Evolutionary conservation across 2,888 invertebrate species (phyloP).

Genomic region (Phoronis australis): DNA sequence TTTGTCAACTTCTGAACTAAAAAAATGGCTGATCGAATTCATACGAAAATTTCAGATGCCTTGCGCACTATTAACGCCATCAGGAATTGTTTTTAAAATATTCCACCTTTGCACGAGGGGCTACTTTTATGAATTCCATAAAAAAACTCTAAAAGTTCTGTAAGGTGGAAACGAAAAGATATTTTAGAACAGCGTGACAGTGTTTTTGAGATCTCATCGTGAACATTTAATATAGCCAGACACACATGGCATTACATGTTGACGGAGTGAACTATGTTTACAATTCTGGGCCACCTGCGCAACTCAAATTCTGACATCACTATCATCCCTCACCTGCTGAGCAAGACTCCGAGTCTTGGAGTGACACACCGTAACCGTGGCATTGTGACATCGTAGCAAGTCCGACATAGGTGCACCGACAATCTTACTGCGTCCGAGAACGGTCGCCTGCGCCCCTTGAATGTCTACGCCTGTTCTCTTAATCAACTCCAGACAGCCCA

Average conservation of each 20-base stretch:
- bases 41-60: no score
- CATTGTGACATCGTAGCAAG: constrained; percentile 91
- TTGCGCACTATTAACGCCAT: no score
- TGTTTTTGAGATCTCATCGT: neutral
- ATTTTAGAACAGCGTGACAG: neutral
- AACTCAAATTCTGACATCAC: neutral
- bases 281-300: constrained; percentile 57
- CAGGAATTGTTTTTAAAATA: no score
- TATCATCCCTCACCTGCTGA: constrained; percentile 23
- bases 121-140: no score
- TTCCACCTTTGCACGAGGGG: no score
- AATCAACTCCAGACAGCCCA: constrained; percentile 88
- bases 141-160: neutral
- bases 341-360: constrained; percentile 79
- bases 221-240: neutral
- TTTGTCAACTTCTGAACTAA: no score
- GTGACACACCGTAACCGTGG: constrained; percentile 95
- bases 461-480: constrained; percentile 63
- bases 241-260: no score
- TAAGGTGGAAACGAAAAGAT: neutral
- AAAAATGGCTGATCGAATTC: no score
- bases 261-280: neutral
- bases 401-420: constrained; percentile 94
- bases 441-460: constrained; percentile 80
- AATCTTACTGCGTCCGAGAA: constrained; percentile 94